These are phyloP conservation scores for Brachystomella parvula DNA, from an alignment of 1,140 invertebrate genomes.

Conservation along the genomic window DNA sequence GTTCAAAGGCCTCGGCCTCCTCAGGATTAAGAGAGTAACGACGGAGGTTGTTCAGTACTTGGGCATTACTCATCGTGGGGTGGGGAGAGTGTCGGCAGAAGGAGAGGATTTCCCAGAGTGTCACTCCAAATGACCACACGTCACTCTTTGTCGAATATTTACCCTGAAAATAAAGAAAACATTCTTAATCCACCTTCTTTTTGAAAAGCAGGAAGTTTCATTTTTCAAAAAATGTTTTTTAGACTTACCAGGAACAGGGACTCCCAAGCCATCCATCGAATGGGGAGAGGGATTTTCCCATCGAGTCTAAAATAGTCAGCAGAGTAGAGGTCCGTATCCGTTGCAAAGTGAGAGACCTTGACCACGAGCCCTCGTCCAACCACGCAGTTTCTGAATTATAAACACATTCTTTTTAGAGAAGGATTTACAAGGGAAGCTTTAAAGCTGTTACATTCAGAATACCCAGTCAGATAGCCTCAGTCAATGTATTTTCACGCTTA, in stretches of 20 bases:
- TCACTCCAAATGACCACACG: conserved; percentile 69
- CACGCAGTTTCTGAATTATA: conserved; percentile 64
- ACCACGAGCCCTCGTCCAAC: conserved; percentile 74
- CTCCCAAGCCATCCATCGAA: conserved; percentile 77
- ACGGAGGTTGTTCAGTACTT: conserved; percentile 63
- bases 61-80: conserved; percentile 58
- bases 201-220: background rate
- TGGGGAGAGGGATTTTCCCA: conserved; percentile 66
- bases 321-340: conserved; percentile 75
- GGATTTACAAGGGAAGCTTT: background rate
- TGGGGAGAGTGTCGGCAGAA: conserved; percentile 59
- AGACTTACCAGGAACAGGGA: conserved; percentile 62
- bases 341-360: conserved; percentile 86
- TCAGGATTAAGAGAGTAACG: conserved; percentile 54
- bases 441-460: background rate
- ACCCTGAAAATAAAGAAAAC: conserved; percentile 38
- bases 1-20: conserved; percentile 50
- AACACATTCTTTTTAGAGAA: too few relatives aligned
- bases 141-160: conserved; percentile 66
- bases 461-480: too few relatives aligned
- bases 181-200: background rate
- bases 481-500: too few relatives aligned
- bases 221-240: background rate
- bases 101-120: conserved; percentile 66
- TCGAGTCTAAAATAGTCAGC: conserved; percentile 77